Conservation (phyloP, 2,797 vertebrate species). For the Rhinella marina region DNA sequence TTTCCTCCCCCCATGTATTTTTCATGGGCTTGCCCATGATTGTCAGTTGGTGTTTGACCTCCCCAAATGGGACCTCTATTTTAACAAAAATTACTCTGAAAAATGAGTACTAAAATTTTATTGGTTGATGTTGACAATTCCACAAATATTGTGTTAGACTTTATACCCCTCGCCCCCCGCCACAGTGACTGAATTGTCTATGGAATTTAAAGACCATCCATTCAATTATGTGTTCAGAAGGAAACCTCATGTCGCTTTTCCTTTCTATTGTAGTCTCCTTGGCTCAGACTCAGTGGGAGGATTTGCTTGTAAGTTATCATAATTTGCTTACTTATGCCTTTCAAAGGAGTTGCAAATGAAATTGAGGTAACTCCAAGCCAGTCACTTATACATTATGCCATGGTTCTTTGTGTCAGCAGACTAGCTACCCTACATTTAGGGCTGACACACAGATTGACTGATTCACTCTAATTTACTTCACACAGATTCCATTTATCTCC, state of each 20-base stretch:
- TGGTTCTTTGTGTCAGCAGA: conserved; percentile 72
- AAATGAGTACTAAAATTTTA: background rate
- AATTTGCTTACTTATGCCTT: background rate
- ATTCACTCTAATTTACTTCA: conserved; percentile 86
- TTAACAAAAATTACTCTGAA: too few relatives aligned
- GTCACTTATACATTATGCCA: conserved; percentile 69
- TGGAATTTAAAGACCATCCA: background rate
- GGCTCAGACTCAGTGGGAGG: conserved; percentile 5
- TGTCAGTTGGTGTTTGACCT: too few relatives aligned
- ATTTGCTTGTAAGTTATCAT: background rate
- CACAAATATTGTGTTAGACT: background rate
- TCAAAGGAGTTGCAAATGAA: conserved; percentile 31
- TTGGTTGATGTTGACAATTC: background rate
- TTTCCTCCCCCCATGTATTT: too few relatives aligned
- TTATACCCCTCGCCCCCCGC: background rate
- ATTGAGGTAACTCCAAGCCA: conserved; percentile 66
- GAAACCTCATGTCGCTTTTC: background rate
- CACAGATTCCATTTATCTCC: conserved; percentile 83
- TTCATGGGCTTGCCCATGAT: too few relatives aligned
- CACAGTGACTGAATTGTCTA: background rate
- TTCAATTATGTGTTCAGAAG: conserved; percentile 13
- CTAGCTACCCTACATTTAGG: conserved; percentile 78
- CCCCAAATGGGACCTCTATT: too few relatives aligned
- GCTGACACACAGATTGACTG: conserved; percentile 81
- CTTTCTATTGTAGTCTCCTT: background rate